Evolutionary conservation across 2,888 invertebrate genomes (phyloP), one percentile per base, ranked within the genome.

Genomic region (Microdon myrmicae): DNA sequence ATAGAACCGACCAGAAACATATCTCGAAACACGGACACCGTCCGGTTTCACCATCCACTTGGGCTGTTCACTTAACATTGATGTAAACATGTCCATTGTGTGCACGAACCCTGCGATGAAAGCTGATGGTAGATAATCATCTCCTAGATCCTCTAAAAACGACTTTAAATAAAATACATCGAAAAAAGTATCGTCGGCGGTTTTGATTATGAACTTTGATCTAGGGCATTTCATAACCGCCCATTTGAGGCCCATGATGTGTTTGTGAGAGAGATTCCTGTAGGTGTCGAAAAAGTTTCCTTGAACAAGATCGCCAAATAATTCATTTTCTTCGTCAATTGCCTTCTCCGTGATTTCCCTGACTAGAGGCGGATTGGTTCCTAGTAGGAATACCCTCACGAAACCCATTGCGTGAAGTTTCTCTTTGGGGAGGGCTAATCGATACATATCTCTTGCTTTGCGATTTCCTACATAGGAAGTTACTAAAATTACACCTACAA

Each of bases 1-100:
- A 69, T 94, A 94, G 70, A 91, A 83, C 92, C 92, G 93, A 1
- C 93, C 93, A 3, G 92, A 92, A 5, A 92, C 78, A 74, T 90
- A 93, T 9, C 85, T 78, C 0, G 92, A 92, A 76, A n/a, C n/a
- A n/a, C n/a, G n/a, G n/a, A n/a, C n/a, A n/a, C n/a, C n/a, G n/a
- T n/a, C n/a, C n/a, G n/a, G n/a, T n/a, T n/a, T n/a, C n/a, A n/a
- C n/a, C n/a, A n/a, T n/a, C n/a, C n/a, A n/a, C n/a, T n/a, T n/a
- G n/a, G n/a, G n/a, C n/a, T n/a, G n/a, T n/a, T n/a, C n/a, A n/a
- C n/a, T n/a, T n/a, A n/a, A n/a, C n/a, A n/a, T n/a, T n/a, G n/a
- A n/a, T n/a, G n/a, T 92, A 94, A 1, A 75, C 71, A 12, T 82
- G 78, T 8, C 76, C 74, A 0, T 80, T 60, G 73, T 86, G 93